phyloP scores from a whole-genome alignment of 2,113 vertebrate genomes.

The Channa argus region DNA sequence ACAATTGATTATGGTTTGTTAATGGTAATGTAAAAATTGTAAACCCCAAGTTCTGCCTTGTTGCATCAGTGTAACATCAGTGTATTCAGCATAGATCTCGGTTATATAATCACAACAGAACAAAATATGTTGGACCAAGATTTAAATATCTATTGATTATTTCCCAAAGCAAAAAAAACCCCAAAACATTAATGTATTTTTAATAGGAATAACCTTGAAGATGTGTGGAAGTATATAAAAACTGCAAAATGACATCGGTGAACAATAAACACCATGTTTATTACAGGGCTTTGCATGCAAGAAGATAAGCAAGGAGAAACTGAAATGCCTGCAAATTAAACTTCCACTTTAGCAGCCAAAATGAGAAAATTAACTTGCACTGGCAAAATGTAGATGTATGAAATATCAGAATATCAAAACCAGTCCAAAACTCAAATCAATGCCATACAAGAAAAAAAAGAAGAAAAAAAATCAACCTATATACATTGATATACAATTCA shows the following conservation, averaged over 20 bases:
- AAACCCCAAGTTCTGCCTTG: too few relatives aligned
- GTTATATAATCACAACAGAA: too few relatives aligned
- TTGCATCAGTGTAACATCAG: too few relatives aligned
- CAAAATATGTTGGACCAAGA: too few relatives aligned
- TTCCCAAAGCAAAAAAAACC: too few relatives aligned
- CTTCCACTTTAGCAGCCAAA: background rate
- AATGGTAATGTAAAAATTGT: too few relatives aligned
- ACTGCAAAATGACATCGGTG: constrained; percentile 14
- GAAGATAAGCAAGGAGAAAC: constrained; percentile 18
- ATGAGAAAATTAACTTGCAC: constrained; percentile 4
- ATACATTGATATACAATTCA: background rate
- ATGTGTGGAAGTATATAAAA: background rate
- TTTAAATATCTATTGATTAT: too few relatives aligned
- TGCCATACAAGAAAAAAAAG: background rate
- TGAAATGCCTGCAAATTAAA: constrained; percentile 38
- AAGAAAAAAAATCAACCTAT: background rate
- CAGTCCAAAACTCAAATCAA: constrained; percentile 1
- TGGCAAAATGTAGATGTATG: constrained; percentile 1
- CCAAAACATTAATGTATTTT: background rate
- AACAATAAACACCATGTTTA: constrained; percentile 14
- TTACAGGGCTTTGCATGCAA: constrained; percentile 44
- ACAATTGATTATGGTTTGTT: too few relatives aligned
- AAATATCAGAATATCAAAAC: background rate
- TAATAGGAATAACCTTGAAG: constrained; percentile 9
- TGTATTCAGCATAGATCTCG: too few relatives aligned